phyloP scores from a whole-genome alignment of 1,140 invertebrate species.

The Drosophila pectinifera region DNA sequence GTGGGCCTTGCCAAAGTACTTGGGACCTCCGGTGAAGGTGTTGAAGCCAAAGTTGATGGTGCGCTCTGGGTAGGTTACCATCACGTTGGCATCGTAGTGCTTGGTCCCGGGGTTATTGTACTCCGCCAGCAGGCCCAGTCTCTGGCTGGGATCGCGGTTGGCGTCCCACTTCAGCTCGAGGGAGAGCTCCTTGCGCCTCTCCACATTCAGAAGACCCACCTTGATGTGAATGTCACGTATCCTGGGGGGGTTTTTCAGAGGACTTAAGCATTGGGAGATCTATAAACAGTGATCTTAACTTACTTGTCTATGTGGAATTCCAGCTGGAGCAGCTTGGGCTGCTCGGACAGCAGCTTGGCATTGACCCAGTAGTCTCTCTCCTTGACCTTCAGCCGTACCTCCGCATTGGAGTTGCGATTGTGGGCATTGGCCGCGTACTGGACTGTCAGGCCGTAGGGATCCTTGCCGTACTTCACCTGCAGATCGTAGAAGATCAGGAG shows the following conservation, averaged over 20 bases:
- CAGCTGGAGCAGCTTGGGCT: slow-evolving; percentile 77
- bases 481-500: slow-evolving; percentile 67
- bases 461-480: slow-evolving; percentile 73
- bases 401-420: slow-evolving; percentile 87
- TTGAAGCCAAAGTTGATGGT: slow-evolving; percentile 88
- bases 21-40: slow-evolving; percentile 84
- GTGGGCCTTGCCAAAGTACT: slow-evolving; percentile 85
- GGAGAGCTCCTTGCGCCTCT: slow-evolving; percentile 87
- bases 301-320: slow-evolving; percentile 91
- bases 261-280: background rate
- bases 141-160: slow-evolving; percentile 91
- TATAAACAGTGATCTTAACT: slow-evolving; percentile 64
- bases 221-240: slow-evolving; percentile 90
- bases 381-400: slow-evolving; percentile 87
- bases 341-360: slow-evolving; percentile 72
- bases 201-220: slow-evolving; percentile 86
- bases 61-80: slow-evolving; percentile 90
- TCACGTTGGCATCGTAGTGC: slow-evolving; percentile 87
- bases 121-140: slow-evolving; percentile 59
- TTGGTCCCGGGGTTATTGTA: slow-evolving; percentile 85
- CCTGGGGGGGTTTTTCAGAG: slow-evolving; percentile 77
- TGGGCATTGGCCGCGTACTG: slow-evolving; percentile 69
- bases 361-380: slow-evolving; percentile 88
- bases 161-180: slow-evolving; percentile 92
- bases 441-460: slow-evolving; percentile 76